A percentile compares a stretch with the other conserved stretches of the same genome.
phyloP scores from a whole-genome alignment of 2,888 invertebrate genomes.

The Steinernema carpocapsae region DNA sequence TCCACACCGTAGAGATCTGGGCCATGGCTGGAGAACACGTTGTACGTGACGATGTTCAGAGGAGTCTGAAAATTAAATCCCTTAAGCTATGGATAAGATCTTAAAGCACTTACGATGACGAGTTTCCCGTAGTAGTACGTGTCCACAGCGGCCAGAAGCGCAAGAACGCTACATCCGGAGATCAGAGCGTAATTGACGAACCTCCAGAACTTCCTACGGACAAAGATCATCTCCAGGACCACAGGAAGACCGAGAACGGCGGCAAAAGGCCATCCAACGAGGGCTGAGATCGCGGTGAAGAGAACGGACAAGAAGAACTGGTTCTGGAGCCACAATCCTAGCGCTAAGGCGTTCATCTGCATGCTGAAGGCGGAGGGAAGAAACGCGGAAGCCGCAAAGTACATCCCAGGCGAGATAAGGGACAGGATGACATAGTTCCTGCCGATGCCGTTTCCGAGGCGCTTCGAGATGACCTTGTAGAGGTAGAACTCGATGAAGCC shows the following conservation, averaged over 20 bases:
- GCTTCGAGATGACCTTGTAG: slow-evolving; percentile 39
- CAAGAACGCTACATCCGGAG: slow-evolving; percentile 48
- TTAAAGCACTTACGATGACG: slow-evolving; percentile 44
- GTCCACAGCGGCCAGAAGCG: slow-evolving; percentile 78
- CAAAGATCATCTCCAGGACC: slow-evolving; percentile 58
- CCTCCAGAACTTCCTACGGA: slow-evolving; percentile 38
- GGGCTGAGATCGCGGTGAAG: slow-evolving; percentile 78
- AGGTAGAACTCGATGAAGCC: slow-evolving; percentile 83
- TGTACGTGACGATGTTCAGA: slow-evolving; percentile 89
- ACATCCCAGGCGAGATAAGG: slow-evolving; percentile 87
- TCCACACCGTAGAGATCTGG: slow-evolving; percentile 85
- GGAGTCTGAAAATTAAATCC: slow-evolving; percentile 77
- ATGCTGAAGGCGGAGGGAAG: slow-evolving; percentile 94
- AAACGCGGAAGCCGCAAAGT: slow-evolving; percentile 76
- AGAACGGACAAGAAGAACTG: slow-evolving; percentile 53
- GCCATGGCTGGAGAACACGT: slow-evolving; percentile 87
- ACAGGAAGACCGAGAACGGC: slow-evolving; percentile 80
- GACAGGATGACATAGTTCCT: slow-evolving; percentile 50
- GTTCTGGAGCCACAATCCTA: slow-evolving; percentile 82
- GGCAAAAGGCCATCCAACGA: slow-evolving; percentile 94
- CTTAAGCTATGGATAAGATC: neutral
- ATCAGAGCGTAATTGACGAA: slow-evolving; percentile 54
- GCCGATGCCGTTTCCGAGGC: neutral
- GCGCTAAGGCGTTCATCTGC: slow-evolving; percentile 82
- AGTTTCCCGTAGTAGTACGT: slow-evolving; percentile 84